Base-by-base conservation (phyloP, 2,113 vertebrate species). In the Microcebus lehilahytsara region DNA sequence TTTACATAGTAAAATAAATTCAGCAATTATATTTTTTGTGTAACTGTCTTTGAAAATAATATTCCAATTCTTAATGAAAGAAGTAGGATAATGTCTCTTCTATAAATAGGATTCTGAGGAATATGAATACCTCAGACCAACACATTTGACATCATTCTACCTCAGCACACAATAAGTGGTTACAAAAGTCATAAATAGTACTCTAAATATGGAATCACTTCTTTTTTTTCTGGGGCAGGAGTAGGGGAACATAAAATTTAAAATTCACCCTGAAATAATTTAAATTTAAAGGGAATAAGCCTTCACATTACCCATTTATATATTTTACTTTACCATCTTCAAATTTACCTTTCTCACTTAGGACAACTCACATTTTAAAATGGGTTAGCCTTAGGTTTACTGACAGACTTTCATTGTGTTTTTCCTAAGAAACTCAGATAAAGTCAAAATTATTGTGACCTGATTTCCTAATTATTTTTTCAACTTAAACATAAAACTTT, bases 21-120 rank as follows among this genome's bases (percentile, higher is more conserved):
- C 83, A 62, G 10, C 27, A 67, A 5, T 34, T 96, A 20, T 78
- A 60, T 85, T 75, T 95, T 83, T 77, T 30, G 8, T 74, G 7
- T 78, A 83, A 58, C 14, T 69, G 90, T 51, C 22, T 80, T 87
- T 93, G 67, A 13, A 88, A 89, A 60, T 69, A 49, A 74, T 64
- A 91, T 85, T 74, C 34, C 42, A 49, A 2, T 69, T 86, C 49
- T 94, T 94, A 51, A 30, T 37, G 42, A 60, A 81, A 86, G 46
- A 9, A 60, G 2, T 40, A 2, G n/a, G 20, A 8, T 85, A 56
- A 40, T 49, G 9, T 30, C 49, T 93, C 19, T 60, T 92, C 75
- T 69, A 16, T 96, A 77, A 94, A 74, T 87, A 92, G 42, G 53
- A 94, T 93, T 95, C 69, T 74, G 64, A 97, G 58, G 46, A 85